Conservation (phyloP, 2,113 vertebrate genomes). For the Rhinoptilus africanus region DNA sequence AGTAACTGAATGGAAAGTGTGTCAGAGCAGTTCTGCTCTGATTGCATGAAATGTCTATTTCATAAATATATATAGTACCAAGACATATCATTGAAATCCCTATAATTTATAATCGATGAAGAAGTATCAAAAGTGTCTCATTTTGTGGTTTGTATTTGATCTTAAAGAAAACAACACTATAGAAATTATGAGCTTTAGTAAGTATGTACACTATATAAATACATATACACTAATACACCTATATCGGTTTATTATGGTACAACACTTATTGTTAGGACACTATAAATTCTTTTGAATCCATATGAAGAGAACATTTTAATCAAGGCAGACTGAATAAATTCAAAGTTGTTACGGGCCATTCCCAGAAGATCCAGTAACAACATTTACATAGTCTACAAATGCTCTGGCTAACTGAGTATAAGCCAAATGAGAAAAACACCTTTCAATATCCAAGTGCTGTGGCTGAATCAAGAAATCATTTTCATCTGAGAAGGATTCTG, state of each 20-base stretch:
- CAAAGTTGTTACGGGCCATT: neutral
- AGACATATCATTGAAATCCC: neutral
- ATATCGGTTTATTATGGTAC: rapidly evolving
- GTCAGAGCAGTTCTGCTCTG: neutral
- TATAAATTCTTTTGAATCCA: neutral
- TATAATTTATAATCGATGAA: neutral
- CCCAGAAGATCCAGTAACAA: conserved; percentile 18
- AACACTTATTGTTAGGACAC: neutral
- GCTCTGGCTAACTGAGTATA: neutral
- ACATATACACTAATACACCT: neutral
- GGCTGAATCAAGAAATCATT: neutral
- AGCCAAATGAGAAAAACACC: conserved; percentile 15
- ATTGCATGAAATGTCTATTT: neutral
- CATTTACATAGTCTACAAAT: neutral
- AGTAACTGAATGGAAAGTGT: neutral
- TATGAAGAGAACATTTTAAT: neutral
- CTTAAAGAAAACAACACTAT: neutral
- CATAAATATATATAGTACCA: neutral
- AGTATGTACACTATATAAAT: too few species aligned
- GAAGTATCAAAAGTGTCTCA: neutral
- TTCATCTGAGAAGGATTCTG: neutral
- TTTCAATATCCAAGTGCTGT: neutral
- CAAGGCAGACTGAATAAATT: neutral
- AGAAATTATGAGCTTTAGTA: neutral
- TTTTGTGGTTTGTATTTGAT: neutral